phyloP scores from a whole-genome alignment of 1,140 invertebrate species.

The Saccostrea glomerata region DNA sequence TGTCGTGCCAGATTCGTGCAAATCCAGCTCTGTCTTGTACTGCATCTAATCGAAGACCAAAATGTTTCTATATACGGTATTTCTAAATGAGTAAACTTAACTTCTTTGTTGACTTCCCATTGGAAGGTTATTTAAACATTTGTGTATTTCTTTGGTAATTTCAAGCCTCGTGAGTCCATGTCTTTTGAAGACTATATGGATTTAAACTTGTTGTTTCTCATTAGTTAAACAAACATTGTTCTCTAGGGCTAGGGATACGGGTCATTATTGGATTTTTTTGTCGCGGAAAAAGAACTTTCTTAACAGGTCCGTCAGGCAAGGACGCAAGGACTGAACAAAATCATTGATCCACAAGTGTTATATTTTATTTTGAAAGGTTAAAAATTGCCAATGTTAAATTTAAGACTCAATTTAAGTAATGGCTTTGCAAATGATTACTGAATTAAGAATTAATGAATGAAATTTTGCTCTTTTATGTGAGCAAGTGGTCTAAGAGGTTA shows the following conservation, averaged over 20 bases:
- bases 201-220: constrained; percentile 8
- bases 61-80: neutral
- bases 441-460: no score
- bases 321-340: neutral
- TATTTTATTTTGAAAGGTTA: neutral
- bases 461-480: no score
- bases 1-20: neutral
- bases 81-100: neutral
- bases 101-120: neutral
- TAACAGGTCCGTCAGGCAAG: neutral
- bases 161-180: neutral
- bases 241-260: neutral
- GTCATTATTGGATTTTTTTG: neutral
- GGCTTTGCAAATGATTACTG: no score
- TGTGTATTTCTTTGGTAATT: constrained; percentile 18
- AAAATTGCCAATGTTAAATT: no score
- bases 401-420: no score
- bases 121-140: constrained; percentile 31
- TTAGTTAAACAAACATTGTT: neutral
- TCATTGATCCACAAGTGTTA: neutral
- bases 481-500: neutral
- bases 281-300: neutral
- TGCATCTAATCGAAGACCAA: neutral
- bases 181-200: neutral
- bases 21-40: neutral